Evolutionary conservation across 2,113 vertebrate genomes (phyloP).

Genomic region (Heterochromis multidens): DNA sequence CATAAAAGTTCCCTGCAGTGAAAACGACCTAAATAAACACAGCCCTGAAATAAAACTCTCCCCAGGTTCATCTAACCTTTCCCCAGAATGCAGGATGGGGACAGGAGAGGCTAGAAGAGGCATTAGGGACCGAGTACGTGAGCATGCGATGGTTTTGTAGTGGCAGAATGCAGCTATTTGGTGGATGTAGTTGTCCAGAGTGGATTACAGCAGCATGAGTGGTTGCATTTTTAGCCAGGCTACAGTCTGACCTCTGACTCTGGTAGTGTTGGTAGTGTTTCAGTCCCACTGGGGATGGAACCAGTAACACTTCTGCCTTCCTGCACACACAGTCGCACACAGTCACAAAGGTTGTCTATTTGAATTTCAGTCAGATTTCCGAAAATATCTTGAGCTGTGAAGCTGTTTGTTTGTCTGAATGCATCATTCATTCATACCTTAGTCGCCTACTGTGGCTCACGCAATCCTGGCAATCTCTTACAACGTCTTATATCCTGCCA

Average conservation of each 20-base stretch:
- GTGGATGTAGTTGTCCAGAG: slow-evolving; percentile 1
- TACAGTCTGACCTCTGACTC: slow-evolving; percentile 1
- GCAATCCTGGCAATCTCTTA: neutral
- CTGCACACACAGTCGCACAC: neutral
- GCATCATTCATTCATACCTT: neutral
- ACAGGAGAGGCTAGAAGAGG: neutral
- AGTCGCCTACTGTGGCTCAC: neutral
- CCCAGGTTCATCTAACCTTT: neutral
- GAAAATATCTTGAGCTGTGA: neutral
- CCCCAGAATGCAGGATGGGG: neutral
- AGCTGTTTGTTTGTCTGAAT: neutral
- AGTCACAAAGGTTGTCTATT: neutral
- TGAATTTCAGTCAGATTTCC: neutral
- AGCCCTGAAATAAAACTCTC: slow-evolving; percentile 17
- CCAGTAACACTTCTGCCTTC: neutral
- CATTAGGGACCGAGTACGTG: slow-evolving; percentile 2
- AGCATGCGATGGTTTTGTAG: neutral
- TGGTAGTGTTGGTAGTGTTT: neutral
- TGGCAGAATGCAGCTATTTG: slow-evolving; percentile 10
- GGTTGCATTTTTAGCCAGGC: slow-evolving; percentile 6
- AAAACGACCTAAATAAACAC: slow-evolving; percentile 54
- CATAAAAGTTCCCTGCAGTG: slow-evolving; percentile 43
- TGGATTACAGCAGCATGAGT: slow-evolving; percentile 11
- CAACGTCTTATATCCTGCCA: neutral
- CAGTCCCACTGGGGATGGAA: neutral